Conservation (phyloP, 2,113 vertebrate genomes). For the Mixornis gularis region DNA sequence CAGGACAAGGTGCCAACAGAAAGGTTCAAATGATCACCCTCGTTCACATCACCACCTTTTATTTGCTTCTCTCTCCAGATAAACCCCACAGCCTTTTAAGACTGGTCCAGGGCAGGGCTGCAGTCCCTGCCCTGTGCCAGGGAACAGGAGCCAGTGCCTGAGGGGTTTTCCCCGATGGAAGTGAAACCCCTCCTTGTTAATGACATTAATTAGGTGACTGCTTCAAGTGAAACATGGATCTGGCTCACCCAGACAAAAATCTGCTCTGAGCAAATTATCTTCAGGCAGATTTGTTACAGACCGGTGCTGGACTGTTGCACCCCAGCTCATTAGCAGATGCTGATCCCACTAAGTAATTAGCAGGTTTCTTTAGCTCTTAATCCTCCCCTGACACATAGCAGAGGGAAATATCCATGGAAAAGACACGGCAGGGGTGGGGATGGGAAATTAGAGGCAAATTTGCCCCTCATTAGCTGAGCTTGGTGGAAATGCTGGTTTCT, state of each 20-base stretch:
- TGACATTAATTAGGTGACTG: not conserved
- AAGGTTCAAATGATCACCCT: rapidly evolving
- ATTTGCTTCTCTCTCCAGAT: not conserved
- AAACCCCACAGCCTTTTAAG: not conserved
- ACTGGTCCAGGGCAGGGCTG: not conserved
- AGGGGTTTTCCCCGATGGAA: not conserved
- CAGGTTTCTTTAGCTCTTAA: constrained; percentile 42
- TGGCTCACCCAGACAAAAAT: not conserved
- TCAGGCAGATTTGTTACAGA: constrained; percentile 36
- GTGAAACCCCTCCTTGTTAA: not conserved
- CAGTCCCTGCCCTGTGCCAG: too few species aligned
- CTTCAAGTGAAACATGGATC: not conserved
- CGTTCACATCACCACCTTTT: not conserved
- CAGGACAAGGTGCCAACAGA: not conserved
- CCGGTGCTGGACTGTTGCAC: not conserved
- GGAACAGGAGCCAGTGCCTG: not conserved
- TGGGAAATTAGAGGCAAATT: rapidly evolving
- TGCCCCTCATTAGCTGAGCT: not conserved
- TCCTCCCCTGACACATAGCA: not conserved
- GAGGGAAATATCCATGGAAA: not conserved
- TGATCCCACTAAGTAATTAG: constrained; percentile 55
- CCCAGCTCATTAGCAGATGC: constrained; percentile 29
- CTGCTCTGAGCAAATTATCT: constrained; percentile 49
- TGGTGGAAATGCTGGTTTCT: not conserved
- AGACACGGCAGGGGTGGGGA: not conserved